phyloP scores from a whole-genome alignment of 2,888 invertebrate genomes.

The Chelonus formosanus region DNA sequence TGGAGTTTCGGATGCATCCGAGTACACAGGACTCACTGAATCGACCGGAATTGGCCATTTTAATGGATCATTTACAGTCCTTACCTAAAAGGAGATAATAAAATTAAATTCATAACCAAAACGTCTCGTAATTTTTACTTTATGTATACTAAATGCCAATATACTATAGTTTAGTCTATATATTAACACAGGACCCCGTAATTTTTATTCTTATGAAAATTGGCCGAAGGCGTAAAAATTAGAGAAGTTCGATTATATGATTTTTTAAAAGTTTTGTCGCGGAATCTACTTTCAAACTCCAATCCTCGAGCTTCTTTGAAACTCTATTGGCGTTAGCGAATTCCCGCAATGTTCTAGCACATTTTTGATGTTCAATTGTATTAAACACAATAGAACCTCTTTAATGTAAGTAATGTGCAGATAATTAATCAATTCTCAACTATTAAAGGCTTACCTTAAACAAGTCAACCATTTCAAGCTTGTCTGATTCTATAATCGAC shows the following conservation, averaged over 20 bases:
- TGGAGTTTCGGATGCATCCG: slow-evolving; percentile 49
- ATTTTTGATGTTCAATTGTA: slow-evolving; percentile 38
- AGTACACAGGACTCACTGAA: slow-evolving; percentile 44
- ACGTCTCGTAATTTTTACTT: no score
- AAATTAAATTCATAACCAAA: slow-evolving; percentile 12
- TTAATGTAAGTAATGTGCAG: slow-evolving; percentile 40
- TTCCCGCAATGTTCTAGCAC: slow-evolving; percentile 57
- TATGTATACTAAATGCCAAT: no score
- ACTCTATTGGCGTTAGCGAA: slow-evolving; percentile 60
- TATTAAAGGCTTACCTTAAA: slow-evolving; percentile 70
- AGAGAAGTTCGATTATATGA: background rate
- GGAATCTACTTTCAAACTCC: slow-evolving; percentile 60
- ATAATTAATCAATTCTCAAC: background rate
- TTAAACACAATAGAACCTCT: slow-evolving; percentile 32
- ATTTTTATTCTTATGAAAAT: no score
- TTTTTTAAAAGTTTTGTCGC: slow-evolving; percentile 44
- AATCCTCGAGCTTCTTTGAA: slow-evolving; percentile 48
- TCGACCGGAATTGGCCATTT: slow-evolving; percentile 88
- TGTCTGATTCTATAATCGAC: slow-evolving; percentile 85
- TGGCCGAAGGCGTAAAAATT: no score
- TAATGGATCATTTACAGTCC: slow-evolving; percentile 82
- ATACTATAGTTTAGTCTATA: no score
- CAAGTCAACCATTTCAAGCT: slow-evolving; percentile 80
- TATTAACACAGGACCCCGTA: no score
- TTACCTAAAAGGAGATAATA: slow-evolving; percentile 69